Conservation (phyloP, 2,797 vertebrate species). For the Rousettus madagascariensis region DNA sequence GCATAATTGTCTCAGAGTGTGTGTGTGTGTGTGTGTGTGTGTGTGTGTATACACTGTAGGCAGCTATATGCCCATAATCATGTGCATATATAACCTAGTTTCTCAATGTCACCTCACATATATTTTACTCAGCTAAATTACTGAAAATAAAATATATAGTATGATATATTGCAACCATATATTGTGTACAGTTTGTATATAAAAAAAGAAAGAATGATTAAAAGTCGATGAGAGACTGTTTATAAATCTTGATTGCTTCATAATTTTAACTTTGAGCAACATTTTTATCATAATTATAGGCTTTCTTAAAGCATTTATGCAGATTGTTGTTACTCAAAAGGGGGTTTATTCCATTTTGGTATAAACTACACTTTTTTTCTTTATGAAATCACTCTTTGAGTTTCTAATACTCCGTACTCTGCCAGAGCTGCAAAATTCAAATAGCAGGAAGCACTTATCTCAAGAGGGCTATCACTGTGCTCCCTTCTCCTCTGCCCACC, state of each 20-base stretch:
- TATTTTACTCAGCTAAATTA: conserved; percentile 73
- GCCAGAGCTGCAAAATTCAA: conserved; percentile 72
- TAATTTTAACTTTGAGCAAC: conserved; percentile 92
- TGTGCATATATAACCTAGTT: background rate
- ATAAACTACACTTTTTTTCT: conserved; percentile 86
- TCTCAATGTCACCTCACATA: conserved; percentile 37
- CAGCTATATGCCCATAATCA: background rate
- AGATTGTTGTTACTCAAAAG: conserved; percentile 89
- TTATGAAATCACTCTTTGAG: conserved; percentile 83
- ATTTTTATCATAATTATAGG: conserved; percentile 92
- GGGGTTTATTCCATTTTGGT: conserved; percentile 87
- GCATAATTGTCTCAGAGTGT: background rate
- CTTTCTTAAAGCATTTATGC: conserved; percentile 90
- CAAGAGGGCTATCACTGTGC: background rate
- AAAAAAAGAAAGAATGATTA: conserved; percentile 88
- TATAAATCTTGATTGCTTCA: conserved; percentile 93
- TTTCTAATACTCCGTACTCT: conserved; percentile 79
- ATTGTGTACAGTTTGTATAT: conserved; percentile 87
- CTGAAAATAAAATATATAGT: conserved; percentile 81
- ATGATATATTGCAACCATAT: conserved; percentile 85
- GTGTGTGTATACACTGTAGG: background rate
- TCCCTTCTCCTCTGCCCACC: background rate
- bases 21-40: background rate
- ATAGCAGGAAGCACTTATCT: conserved; percentile 52
- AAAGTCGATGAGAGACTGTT: conserved; percentile 90